These are phyloP conservation scores for Melanostoma scalare DNA, from an alignment of 2,888 invertebrate species.

Conservation along the genomic window DNA sequence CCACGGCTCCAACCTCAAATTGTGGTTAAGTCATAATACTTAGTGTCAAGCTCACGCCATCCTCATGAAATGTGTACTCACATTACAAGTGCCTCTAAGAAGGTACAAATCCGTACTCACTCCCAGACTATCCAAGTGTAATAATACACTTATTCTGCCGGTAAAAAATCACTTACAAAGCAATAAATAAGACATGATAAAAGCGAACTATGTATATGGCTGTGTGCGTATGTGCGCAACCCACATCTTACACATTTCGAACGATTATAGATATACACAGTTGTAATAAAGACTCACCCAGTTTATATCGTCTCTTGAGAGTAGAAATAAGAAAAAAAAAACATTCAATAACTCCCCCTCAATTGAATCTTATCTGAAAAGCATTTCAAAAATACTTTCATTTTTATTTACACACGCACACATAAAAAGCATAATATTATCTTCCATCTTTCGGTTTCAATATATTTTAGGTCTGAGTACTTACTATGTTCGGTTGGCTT, in stretches of 20 bases:
- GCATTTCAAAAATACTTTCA: constrained; percentile 61
- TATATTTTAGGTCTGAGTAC: constrained; percentile 38
- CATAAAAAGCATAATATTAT: constrained; percentile 13
- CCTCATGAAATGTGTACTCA: too few species aligned
- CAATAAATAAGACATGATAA: neutral
- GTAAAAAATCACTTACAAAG: constrained; percentile 9
- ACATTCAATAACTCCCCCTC: constrained; percentile 31
- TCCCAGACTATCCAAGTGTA: too few species aligned
- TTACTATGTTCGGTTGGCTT: constrained; percentile 26
- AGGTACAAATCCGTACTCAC: too few species aligned
- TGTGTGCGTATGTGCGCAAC: neutral
- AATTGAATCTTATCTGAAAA: constrained; percentile 61
- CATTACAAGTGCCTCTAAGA: too few species aligned
- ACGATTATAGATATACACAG: constrained; percentile 11
- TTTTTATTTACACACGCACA: constrained; percentile 45
- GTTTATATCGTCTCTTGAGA: constrained; percentile 1
- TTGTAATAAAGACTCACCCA: constrained; percentile 12
- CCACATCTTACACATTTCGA: constrained; percentile 13
- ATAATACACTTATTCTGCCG: too few species aligned
- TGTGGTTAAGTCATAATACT: too few species aligned
- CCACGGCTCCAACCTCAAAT: too few species aligned
- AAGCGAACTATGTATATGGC: too few species aligned
- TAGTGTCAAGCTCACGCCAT: too few species aligned
- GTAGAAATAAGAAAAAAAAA: constrained; percentile 5
- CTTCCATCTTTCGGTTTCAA: constrained; percentile 38